Evolutionary conservation across 2,888 invertebrate genomes (phyloP), one percentile per base, ranked within the genome.

Genomic region (Cryptosula pallasiana): DNA sequence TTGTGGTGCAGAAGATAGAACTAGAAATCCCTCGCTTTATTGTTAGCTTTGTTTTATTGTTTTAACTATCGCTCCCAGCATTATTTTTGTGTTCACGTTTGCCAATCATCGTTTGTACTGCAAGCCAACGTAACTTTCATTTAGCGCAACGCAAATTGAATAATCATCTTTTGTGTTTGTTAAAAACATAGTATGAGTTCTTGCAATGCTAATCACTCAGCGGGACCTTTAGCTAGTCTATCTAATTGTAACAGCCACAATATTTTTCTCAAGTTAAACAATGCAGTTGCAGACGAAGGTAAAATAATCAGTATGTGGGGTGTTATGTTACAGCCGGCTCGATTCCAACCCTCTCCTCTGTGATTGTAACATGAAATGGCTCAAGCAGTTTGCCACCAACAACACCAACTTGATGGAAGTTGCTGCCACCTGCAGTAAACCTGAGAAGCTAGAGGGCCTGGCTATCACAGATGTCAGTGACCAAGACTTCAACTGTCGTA

Each of bases 401-500:
- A 63, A 63, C 32, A 25, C 63, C 5, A 63, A 63, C n/a, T 32
- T 63, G 32, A 63, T 63, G 63, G 63, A 63, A 32, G 63, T 63
- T 25, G 63, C 63, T 2, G 63, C 63, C 2, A 63, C 63, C 9
- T 63, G 63, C 32, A 2, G 3, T 9, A 27, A 63, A 32, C 63
- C 63, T 25, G 63, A 63, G 2, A 34, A 32, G 3, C 63, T 63
- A 5, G 32, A 63, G 3, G 63, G 63, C 2, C 2, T 63, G 2
- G 20, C 63, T 32, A 34, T 63, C 32, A 63, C 63, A 27, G 63
- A 63, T 16, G 32, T 63, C 20, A n/a, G 13, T 9, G 9, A 63
- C 32, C 29, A 63, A 63, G 32, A 63, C 29, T 63, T 63, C 34
- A 63, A 63, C 63, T 63, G 63, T n/a, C 63, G 63, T 63, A 32